A percentile compares a stretch with the other conserved stretches of the same genome.
These are phyloP conservation scores for Drosophila nigrodunni DNA, from an alignment of 1,140 invertebrate genomes.

Conservation along the genomic window DNA sequence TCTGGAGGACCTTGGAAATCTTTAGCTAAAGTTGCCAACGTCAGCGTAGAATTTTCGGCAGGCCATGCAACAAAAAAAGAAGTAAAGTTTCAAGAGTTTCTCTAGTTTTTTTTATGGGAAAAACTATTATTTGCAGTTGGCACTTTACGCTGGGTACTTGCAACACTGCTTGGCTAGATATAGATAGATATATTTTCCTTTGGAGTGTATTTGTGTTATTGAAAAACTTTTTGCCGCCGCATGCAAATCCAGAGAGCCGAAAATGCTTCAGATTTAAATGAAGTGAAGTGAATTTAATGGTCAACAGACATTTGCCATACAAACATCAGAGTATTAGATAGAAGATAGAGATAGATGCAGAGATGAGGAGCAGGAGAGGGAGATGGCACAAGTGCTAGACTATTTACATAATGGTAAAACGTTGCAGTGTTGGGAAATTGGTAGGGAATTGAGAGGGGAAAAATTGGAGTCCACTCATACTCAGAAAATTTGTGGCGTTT, in stretches of 20 bases:
- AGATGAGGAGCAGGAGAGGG: background rate
- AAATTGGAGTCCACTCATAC: background rate
- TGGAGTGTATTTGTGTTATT: conserved; percentile 69
- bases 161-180: conserved; percentile 30
- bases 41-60: conserved; percentile 45
- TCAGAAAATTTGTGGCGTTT: conserved; percentile 49
- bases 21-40: conserved; percentile 55
- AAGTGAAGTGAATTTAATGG: conserved; percentile 84
- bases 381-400: conserved; percentile 12
- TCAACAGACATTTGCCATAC: conserved; percentile 77
- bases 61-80: conserved; percentile 5
- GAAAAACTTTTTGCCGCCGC: conserved; percentile 71
- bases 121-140: conserved; percentile 81
- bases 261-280: conserved; percentile 83
- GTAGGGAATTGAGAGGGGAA: background rate
- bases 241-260: conserved; percentile 52
- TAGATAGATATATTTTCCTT: conserved; percentile 27
- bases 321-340: conserved; percentile 45
- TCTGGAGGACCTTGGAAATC: conserved; percentile 15
- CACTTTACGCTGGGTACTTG: conserved; percentile 53
- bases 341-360: conserved; percentile 8
- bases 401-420: conserved; percentile 62
- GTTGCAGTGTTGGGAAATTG: conserved; percentile 24
- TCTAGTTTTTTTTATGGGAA: conserved; percentile 20
- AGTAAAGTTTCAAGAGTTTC: conserved; percentile 18